Conservation (phyloP, 2,113 vertebrate genomes). For the Peromyscus californicus region DNA sequence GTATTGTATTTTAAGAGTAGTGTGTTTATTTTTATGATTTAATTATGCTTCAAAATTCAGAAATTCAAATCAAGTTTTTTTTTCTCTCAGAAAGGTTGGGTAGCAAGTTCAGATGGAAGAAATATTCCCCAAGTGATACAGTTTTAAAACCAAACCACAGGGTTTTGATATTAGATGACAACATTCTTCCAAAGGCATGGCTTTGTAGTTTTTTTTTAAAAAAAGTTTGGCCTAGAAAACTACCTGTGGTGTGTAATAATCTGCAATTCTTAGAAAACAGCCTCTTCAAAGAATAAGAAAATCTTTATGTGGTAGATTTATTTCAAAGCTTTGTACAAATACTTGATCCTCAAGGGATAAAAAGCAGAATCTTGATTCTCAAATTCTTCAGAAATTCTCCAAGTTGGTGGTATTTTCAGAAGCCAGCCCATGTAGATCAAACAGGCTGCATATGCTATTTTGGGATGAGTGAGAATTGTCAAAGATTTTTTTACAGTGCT, state of each 20-base stretch:
- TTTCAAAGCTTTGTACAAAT: slow-evolving; percentile 79
- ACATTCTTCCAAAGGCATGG: neutral
- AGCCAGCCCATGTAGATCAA: slow-evolving; percentile 63
- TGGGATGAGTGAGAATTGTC: slow-evolving; percentile 65
- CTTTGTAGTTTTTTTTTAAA: neutral
- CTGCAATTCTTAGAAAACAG: slow-evolving; percentile 77
- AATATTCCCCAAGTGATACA: neutral
- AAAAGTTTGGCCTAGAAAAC: slow-evolving; percentile 59
- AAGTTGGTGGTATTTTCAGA: slow-evolving; percentile 65
- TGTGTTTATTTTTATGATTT: slow-evolving; percentile 2
- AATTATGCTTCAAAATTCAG: slow-evolving; percentile 43
- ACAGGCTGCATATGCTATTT: slow-evolving; percentile 41
- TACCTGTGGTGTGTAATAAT: neutral
- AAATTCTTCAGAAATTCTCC: slow-evolving; percentile 60
- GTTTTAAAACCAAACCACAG: neutral
- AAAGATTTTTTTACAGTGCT: slow-evolving; percentile 30
- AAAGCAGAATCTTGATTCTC: slow-evolving; percentile 41
- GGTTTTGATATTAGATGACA: neutral
- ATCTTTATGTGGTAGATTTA: slow-evolving; percentile 68
- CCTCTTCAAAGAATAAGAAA: slow-evolving; percentile 55
- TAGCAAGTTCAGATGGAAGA: neutral
- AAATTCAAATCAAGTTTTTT: neutral
- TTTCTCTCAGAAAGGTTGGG: neutral
- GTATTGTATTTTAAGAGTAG: neutral
- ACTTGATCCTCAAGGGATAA: slow-evolving; percentile 65